Evolutionary conservation across 1,140 invertebrate species (phyloP), one percentile per base, ranked within the genome.

Genomic region (Neuroterus valhalla): DNA sequence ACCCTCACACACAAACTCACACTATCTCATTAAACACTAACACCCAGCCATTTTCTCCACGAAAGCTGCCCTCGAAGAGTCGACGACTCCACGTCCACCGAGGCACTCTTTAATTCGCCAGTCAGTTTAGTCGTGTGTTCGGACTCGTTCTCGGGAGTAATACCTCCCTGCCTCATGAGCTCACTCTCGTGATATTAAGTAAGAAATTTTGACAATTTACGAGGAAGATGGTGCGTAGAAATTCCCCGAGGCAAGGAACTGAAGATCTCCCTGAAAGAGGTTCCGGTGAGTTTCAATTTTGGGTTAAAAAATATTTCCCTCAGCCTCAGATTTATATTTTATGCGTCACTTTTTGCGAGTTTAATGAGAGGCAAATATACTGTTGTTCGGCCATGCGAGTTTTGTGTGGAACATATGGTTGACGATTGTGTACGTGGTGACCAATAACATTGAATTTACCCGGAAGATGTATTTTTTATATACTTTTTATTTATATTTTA

Each of bases 151-250:
- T 19, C 12, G 67, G 62, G 50, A 55, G 50, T 66, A 45, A 45
- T 42, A 50, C 26, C n/a, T 55, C 19, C 15, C 45, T 55, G 46
- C 15, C 45, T 66, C 21, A 43, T 70, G 69, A 31, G 55, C 68
- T 66, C 69, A 31, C 17, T 66, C 70, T 66, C 19, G 14, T 48
- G 3, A 2, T 17, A 68, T 26, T 15, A 4, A 68, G 17, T 5
- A 15, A 11, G 14, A 66, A 1, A 2, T 12, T 11, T 52, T 21
- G n/a, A 21, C 10, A 52, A 15, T 55, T 15, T 0, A 62, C 5
- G n/a, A 62, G 11, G 69, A 87, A 74, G 72, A 91, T 91, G 90
- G 86, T 85, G 71, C 86, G 88, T 42, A 90, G 82, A 74, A 87
- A 84, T 43, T 82, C 78, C 71, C 76, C 77, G 43, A 90, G 82